phyloP scores from a whole-genome alignment of 2,113 vertebrate genomes.

The Coreoperca whiteheadi region DNA sequence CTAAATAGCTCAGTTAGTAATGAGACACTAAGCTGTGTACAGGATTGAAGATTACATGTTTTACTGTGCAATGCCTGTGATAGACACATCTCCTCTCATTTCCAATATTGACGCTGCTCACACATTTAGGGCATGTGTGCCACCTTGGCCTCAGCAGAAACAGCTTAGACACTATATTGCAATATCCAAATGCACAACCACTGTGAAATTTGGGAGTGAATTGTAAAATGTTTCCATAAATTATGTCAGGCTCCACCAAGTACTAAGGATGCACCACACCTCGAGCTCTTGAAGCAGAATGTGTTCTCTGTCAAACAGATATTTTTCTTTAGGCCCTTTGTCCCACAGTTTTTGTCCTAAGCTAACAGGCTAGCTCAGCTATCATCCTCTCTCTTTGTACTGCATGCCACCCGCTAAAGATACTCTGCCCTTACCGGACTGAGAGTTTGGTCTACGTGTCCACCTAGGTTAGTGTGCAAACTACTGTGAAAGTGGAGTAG shows the following conservation, averaged over 20 bases:
- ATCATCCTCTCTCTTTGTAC: background rate
- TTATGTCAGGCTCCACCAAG: constrained; percentile 51
- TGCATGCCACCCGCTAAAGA: background rate
- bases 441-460: constrained; percentile 16
- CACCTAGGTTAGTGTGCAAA: background rate
- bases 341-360: constrained; percentile 2
- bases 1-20: constrained; percentile 27
- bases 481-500: background rate
- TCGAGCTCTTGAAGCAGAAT: constrained; percentile 15
- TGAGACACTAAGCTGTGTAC: constrained; percentile 20
- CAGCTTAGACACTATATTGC: constrained; percentile 17
- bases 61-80: background rate
- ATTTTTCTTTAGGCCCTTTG: constrained; percentile 21
- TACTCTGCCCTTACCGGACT: background rate
- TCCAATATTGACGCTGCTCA: constrained; percentile 9
- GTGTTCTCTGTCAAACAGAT: constrained; percentile 14
- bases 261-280: constrained; percentile 40
- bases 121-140: constrained; percentile 44
- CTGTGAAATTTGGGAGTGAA: constrained; percentile 59
- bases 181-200: constrained; percentile 48
- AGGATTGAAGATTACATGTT: background rate
- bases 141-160: constrained; percentile 40
- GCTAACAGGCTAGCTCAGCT: constrained; percentile 8
- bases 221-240: constrained; percentile 64
- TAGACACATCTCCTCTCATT: constrained; percentile 11